Percentiles rank a stretch among this genome's conserved stretches.
Evolutionary conservation across 2,113 vertebrate genomes (phyloP).

Genomic region (Bubo scandiacus): DNA sequence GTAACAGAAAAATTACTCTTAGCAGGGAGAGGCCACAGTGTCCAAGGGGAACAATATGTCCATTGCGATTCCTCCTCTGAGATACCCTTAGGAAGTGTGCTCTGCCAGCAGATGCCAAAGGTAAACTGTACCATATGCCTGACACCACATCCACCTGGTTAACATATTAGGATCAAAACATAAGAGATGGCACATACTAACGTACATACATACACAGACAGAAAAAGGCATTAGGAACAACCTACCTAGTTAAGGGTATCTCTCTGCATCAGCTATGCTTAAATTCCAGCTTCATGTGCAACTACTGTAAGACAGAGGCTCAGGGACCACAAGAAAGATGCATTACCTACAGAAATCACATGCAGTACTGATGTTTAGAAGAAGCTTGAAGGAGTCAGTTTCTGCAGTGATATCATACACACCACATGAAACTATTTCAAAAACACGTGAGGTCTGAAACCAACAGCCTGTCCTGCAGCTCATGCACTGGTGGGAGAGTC

Average conservation of each 20-base stretch:
- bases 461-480: neutral
- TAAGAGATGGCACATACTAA: neutral
- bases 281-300: neutral
- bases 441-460: neutral
- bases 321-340: neutral
- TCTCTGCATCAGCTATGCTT: neutral
- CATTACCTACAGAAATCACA: neutral
- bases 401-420: neutral
- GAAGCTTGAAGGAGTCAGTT: neutral
- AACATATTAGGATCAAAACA: neutral
- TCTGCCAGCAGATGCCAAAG: neutral
- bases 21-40: rapidly evolving
- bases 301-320: neutral
- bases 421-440: neutral
- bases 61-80: neutral
- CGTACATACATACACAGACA: neutral
- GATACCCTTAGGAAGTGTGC: neutral
- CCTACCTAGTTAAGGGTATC: neutral
- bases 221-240: neutral
- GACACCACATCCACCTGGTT: neutral
- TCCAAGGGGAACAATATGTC: neutral
- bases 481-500: neutral
- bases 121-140: neutral
- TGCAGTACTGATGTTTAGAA: neutral
- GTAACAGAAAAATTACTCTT: neutral